Percentiles rank a stretch among this genome's conserved stretches.
Conservation (phyloP, 64 coral and sea anemone species). For the Pocillopora damicornis region DNA sequence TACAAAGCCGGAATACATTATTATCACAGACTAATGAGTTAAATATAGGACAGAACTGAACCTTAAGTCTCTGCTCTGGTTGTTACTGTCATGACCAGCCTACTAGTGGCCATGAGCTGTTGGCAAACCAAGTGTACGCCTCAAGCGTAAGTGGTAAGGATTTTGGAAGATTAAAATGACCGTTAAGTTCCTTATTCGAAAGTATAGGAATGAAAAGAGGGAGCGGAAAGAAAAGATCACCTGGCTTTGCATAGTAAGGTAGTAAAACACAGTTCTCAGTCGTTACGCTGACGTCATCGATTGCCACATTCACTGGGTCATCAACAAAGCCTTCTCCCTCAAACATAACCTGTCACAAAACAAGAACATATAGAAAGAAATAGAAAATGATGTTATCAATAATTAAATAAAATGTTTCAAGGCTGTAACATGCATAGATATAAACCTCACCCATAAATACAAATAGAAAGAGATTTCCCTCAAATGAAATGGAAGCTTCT, state of each 20-base stretch:
- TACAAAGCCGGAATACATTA: too few relatives aligned
- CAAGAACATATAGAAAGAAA: background rate
- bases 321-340: background rate
- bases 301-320: background rate
- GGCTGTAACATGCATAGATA: background rate
- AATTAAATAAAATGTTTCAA: background rate
- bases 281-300: background rate
- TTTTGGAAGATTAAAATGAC: too few relatives aligned
- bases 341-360: background rate
- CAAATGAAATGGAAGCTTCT: background rate
- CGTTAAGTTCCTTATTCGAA: too few relatives aligned
- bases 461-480: background rate
- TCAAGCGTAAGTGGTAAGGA: too few relatives aligned
- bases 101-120: too few relatives aligned
- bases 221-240: background rate
- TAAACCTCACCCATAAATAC: background rate
- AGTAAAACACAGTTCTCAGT: background rate
- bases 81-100: too few relatives aligned
- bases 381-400: background rate
- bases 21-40: too few relatives aligned
- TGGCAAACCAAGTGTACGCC: too few relatives aligned
- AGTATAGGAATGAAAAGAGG: background rate
- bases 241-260: constrained; percentile 8
- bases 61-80: too few relatives aligned
- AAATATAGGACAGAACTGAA: too few relatives aligned